phyloP scores from a whole-genome alignment of 2,888 invertebrate genomes.

The Germaria angustata region DNA sequence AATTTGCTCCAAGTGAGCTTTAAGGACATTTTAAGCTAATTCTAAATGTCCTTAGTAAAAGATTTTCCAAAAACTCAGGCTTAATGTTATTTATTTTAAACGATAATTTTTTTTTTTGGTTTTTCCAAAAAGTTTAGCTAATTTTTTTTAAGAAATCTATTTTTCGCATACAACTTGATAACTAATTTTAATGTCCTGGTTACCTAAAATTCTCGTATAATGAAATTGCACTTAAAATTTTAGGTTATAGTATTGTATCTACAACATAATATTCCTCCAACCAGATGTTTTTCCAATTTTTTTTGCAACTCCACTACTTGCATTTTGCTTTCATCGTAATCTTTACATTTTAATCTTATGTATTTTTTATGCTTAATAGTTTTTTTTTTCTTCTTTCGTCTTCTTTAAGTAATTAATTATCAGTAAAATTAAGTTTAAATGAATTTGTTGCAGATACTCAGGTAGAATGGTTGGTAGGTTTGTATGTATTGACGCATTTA shows the following conservation, averaged over 20 bases:
- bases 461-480: constrained; percentile 11
- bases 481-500: not conserved
- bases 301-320: constrained; percentile 3
- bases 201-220: not conserved
- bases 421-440: constrained; percentile 64
- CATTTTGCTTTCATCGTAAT: constrained; percentile 41
- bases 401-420: constrained; percentile 64
- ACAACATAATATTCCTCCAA: not conserved
- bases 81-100: no score
- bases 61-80: no score
- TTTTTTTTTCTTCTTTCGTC: not conserved
- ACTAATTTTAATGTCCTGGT: not conserved
- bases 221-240: not conserved
- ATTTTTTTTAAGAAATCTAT: no score
- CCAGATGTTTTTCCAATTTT: constrained; percentile 18
- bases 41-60: no score
- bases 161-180: not conserved
- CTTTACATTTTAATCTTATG: constrained; percentile 60
- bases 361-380: not conserved
- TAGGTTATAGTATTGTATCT: not conserved
- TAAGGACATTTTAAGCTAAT: no score
- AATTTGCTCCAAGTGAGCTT: no score
- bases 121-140: no score
- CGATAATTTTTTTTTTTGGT: no score
- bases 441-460: constrained; percentile 39